Percentiles rank a stretch among this genome's conserved stretches.
These are phyloP conservation scores for Stenodera caucasica DNA, from an alignment of 2,888 invertebrate species.

Conservation along the genomic window DNA sequence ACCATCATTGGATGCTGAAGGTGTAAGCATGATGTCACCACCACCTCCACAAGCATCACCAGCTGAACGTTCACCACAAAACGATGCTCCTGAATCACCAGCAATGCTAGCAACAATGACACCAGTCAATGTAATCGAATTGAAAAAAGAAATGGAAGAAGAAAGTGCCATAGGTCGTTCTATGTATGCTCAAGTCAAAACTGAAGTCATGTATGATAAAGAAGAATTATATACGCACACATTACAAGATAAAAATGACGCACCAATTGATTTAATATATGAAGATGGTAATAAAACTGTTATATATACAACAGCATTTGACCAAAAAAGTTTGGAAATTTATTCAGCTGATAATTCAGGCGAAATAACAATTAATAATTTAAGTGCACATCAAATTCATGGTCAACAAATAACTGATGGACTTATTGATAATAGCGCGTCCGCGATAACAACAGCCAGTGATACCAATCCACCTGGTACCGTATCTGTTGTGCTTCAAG, in stretches of 20 bases:
- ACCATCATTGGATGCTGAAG: constrained; percentile 40
- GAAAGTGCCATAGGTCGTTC: constrained; percentile 65
- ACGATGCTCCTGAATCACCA: constrained; percentile 68
- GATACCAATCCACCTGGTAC: constrained; percentile 55
- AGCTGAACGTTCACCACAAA: constrained; percentile 54
- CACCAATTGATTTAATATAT: constrained; percentile 79
- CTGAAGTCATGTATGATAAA: constrained; percentile 58
- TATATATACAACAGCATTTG: constrained; percentile 77
- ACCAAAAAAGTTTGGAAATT: constrained; percentile 80
- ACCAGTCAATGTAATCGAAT: constrained; percentile 80
- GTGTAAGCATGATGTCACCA: constrained; percentile 55
- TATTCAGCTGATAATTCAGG: constrained; percentile 65
- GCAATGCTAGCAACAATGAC: constrained; percentile 86
- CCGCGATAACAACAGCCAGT: constrained; percentile 59
- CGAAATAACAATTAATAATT: constrained; percentile 55
- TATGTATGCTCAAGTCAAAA: constrained; percentile 61
- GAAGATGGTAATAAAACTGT: constrained; percentile 84
- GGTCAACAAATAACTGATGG: constrained; percentile 59
- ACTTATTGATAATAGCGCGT: constrained; percentile 59
- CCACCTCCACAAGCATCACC: constrained; percentile 59
- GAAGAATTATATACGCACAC: constrained; percentile 57
- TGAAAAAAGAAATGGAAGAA: constrained; percentile 67
- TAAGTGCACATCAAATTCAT: constrained; percentile 55
- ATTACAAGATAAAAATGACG: constrained; percentile 65
- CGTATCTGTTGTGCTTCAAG: constrained; percentile 58